Evolutionary conservation across 2,113 vertebrate genomes (phyloP).

Genomic region (Phodopus roborovskii): DNA sequence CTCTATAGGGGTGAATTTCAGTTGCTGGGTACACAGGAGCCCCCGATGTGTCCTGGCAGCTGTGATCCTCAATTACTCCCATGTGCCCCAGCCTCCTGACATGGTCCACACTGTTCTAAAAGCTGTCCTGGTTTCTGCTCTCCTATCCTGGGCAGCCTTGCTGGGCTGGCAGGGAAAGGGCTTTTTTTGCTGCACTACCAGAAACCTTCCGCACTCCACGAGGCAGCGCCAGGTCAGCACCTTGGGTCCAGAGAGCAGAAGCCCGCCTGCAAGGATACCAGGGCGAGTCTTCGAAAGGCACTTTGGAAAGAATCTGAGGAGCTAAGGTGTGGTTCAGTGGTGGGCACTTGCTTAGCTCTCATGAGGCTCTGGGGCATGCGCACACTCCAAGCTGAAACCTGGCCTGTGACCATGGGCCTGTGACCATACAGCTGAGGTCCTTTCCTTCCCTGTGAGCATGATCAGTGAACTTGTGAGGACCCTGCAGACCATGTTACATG

Average conservation of each 20-base stretch:
- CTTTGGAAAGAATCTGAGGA: background rate
- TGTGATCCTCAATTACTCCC: background rate
- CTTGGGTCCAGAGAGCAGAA: background rate
- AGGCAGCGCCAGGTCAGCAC: background rate
- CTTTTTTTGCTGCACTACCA: background rate
- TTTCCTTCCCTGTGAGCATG: background rate
- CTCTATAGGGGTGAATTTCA: background rate
- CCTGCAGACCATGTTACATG: background rate
- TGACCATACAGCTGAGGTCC: background rate
- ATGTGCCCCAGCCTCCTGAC: background rate
- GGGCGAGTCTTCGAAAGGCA: background rate
- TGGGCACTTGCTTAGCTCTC: background rate
- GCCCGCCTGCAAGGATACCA: background rate
- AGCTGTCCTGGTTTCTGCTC: background rate
- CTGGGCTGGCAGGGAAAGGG: too few species aligned
- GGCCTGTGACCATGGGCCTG: background rate
- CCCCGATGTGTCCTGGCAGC: background rate
- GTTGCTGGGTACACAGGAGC: background rate
- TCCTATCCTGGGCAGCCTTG: background rate
- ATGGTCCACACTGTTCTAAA: background rate
- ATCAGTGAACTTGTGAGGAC: background rate
- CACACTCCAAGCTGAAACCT: background rate
- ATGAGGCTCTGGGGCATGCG: too few species aligned
- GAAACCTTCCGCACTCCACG: background rate
- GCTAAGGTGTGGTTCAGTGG: background rate